Percentiles rank a stretch among this genome's conserved stretches.
Evolutionary conservation across 2,113 vertebrate genomes (phyloP).

Genomic region (Gadus chalcogrammus): DNA sequence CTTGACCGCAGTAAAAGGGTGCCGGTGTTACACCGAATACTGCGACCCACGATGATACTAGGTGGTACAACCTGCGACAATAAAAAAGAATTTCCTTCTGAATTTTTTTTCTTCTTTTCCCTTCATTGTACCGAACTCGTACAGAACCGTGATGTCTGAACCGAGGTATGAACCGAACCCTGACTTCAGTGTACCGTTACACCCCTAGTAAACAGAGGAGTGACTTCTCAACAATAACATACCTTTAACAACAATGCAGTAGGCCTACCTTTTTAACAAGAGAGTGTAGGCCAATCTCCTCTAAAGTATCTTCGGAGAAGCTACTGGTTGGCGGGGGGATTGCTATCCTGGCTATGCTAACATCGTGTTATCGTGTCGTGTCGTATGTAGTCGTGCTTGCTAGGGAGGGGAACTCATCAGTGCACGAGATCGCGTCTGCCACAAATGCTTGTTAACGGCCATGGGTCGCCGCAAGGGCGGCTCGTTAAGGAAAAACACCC

Average conservation of each 20-base stretch:
- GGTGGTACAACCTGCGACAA: too few species aligned
- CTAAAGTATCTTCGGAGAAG: conserved; percentile 18
- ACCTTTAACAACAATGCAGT: background rate
- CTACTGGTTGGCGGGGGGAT: conserved; percentile 29
- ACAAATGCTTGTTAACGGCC: conserved; percentile 55
- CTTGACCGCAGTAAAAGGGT: too few species aligned
- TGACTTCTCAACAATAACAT: background rate
- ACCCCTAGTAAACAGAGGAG: too few species aligned
- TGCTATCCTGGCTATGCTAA: conserved; percentile 24
- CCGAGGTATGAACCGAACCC: too few species aligned
- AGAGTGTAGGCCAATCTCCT: conserved; percentile 21
- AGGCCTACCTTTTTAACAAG: background rate
- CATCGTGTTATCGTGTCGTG: too few species aligned
- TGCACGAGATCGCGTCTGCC: conserved; percentile 54
- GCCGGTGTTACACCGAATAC: too few species aligned
- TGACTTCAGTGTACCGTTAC: too few species aligned
- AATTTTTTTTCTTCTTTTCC: too few species aligned
- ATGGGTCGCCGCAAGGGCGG: conserved; percentile 39
- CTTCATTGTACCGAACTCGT: too few species aligned
- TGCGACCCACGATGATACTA: too few species aligned
- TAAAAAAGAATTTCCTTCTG: too few species aligned
- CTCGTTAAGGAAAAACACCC: conserved; percentile 53
- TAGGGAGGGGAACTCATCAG: conserved; percentile 50
- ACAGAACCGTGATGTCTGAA: too few species aligned
- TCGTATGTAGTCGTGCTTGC: conserved; percentile 45